A percentile compares a stretch with the other conserved stretches of the same genome.
Evolutionary conservation across 2,888 invertebrate genomes (phyloP).

Genomic region (Drosophila siamana): DNA sequence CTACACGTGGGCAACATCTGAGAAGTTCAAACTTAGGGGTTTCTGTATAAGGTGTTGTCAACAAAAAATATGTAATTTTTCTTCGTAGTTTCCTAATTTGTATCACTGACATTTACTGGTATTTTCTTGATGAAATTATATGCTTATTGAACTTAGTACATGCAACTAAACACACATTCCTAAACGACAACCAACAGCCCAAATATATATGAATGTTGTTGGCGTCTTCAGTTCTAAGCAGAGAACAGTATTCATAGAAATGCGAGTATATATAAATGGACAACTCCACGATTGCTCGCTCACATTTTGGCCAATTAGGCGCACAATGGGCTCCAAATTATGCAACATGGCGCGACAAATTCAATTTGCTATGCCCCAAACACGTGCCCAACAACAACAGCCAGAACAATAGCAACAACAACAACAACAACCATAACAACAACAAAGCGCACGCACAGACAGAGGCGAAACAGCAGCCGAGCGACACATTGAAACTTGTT

Average conservation of each 20-base stretch:
- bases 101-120: no score
- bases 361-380: slow-evolving; percentile 72
- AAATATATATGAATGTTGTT: not conserved
- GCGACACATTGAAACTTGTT: slow-evolving; percentile 74
- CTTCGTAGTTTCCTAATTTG: no score
- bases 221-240: not conserved
- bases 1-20: no score
- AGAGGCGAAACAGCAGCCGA: slow-evolving; percentile 26
- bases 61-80: no score
- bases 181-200: not conserved
- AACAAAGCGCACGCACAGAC: slow-evolving; percentile 9
- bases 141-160: not conserved
- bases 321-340: slow-evolving; percentile 75
- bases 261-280: slow-evolving; percentile 3
- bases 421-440: slow-evolving; percentile 16
- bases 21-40: no score
- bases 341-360: slow-evolving; percentile 77
- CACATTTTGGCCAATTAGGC: slow-evolving; percentile 75
- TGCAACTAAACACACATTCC: not conserved
- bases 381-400: slow-evolving; percentile 67
- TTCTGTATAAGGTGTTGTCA: no score
- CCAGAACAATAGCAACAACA: slow-evolving; percentile 21
- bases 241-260: not conserved
- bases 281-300: slow-evolving; percentile 41
- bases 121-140: no score